Evolutionary conservation across 2,797 vertebrate species (phyloP).

Genomic region (Danio jaintianensis): DNA sequence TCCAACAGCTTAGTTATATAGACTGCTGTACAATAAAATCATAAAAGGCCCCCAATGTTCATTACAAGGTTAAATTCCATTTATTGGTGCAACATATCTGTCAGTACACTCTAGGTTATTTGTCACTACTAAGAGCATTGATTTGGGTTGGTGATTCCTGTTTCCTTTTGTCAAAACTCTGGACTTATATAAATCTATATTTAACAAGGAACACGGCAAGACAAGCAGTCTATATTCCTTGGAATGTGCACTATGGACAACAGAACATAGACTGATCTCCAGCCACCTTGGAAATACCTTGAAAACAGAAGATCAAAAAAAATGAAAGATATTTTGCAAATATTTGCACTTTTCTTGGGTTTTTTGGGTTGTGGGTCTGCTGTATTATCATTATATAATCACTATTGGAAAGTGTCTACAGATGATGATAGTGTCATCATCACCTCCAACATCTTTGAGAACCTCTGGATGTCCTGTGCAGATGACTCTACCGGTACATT

Average conservation of each 20-base stretch:
- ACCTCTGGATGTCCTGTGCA: constrained; percentile 93
- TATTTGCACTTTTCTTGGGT: constrained; percentile 80
- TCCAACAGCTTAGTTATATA: background rate
- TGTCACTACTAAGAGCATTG: background rate
- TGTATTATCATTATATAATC: constrained; percentile 81
- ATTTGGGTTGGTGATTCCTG: background rate
- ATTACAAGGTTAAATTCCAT: constrained; percentile 36
- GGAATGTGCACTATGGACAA: constrained; percentile 1
- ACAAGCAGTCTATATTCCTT: background rate
- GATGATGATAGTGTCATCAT: constrained; percentile 85
- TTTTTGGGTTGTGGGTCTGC: constrained; percentile 79
- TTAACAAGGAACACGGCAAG: background rate
- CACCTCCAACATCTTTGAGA: constrained; percentile 88
- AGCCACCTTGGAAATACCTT: background rate
- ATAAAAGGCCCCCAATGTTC: constrained; percentile 12
- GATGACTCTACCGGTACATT: constrained; percentile 86
- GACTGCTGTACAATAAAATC: constrained; percentile 15
- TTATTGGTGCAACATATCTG: constrained; percentile 9
- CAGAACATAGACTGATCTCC: background rate
- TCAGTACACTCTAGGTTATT: background rate
- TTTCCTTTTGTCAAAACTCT: background rate
- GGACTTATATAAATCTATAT: background rate
- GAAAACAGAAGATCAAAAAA: background rate
- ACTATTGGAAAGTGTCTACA: constrained; percentile 88
- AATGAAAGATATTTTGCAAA: constrained; percentile 70